Evolutionary conservation across 2,888 invertebrate species (phyloP), one percentile per base, ranked within the genome.

Genomic region (Protonemura montana): DNA sequence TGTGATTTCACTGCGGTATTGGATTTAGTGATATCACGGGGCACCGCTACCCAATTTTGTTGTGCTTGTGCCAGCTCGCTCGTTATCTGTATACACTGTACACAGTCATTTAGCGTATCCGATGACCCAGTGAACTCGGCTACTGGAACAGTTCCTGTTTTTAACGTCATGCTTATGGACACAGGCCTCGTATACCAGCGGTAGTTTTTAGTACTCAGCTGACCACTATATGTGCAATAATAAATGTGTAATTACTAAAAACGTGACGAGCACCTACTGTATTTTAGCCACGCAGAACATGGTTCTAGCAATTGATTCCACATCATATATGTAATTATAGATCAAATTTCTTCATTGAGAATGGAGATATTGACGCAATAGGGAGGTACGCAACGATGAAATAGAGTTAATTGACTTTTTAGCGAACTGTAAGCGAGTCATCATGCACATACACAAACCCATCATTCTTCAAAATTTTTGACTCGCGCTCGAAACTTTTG

Each of bases 41-140:
- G 21, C 59, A 13, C 2, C 13, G 21, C 1, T 21, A 59, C 59
- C 21, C 59, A 21, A 21, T 59, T 59, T 59, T 59, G 59, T 13
- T 10, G 59, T 59, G 59, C 21, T 21, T 59, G 59, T 59, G 59
- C 59, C 21, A 21, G 59, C 59, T 59, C 21, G 59, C 21, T 59
- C 21, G 21, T 59, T 59, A 59, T 59, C 59, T 59, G 59, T 59
- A 41, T 41, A 59, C 59, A 59, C 16, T 59, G 21, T 59, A 59
- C 59, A 59, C 59, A 59, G 21, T 10, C 82, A 83, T 83, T 41
- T 26, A 83, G 82, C 84, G 84, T 84, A 76, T 84, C 84, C 59
- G 76, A 76, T 84, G 84, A 84, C 84, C 84, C 29, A 84, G 27
- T 84, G 84, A 84, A 84, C 84, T 84, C 84, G 59, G 29, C 84